These are phyloP conservation scores for Pogonocherus hispidulus DNA, from an alignment of 2,888 invertebrate species.

Conservation along the genomic window DNA sequence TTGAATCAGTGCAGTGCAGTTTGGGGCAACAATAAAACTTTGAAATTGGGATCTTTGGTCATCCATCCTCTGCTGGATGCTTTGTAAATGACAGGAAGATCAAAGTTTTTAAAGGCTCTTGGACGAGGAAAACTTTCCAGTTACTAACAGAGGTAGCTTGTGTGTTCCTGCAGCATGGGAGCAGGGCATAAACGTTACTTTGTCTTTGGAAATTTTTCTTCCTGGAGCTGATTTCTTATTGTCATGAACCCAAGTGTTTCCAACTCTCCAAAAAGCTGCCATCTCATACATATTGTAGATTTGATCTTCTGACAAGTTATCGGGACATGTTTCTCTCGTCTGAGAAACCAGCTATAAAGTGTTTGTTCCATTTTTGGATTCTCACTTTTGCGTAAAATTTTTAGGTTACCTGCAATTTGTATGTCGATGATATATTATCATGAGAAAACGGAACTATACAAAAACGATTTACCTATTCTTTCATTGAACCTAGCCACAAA, in stretches of 20 bases:
- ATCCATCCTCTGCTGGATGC: conserved; percentile 25
- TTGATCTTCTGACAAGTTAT: conserved; percentile 26
- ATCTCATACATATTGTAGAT: conserved; percentile 51
- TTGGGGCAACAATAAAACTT: conserved; percentile 25
- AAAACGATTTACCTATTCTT: too few relatives aligned
- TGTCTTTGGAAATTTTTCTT: conserved; percentile 41
- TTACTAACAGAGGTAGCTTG: conserved; percentile 42
- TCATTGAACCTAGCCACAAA: too few relatives aligned
- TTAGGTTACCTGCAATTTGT: too few relatives aligned
- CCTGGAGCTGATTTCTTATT: conserved; percentile 45
- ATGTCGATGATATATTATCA: too few relatives aligned
- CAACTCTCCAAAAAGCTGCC: conserved; percentile 44
- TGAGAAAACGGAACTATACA: too few relatives aligned
- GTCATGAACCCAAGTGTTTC: conserved; percentile 40
- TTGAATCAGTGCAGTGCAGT: conserved; percentile 2
- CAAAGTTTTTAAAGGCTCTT: conserved; percentile 31
- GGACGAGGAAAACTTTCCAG: conserved; percentile 32
- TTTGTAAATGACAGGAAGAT: conserved; percentile 24
- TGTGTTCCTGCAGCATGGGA: conserved; percentile 44
- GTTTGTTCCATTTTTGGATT: background rate
- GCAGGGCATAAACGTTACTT: conserved; percentile 45
- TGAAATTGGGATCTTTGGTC: conserved; percentile 26
- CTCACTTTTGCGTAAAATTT: too few relatives aligned
- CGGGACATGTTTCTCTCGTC: background rate
- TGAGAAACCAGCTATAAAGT: background rate